These are phyloP conservation scores for Choristoneura fumiferana DNA, from an alignment of 1,140 invertebrate genomes.

Conservation along the genomic window DNA sequence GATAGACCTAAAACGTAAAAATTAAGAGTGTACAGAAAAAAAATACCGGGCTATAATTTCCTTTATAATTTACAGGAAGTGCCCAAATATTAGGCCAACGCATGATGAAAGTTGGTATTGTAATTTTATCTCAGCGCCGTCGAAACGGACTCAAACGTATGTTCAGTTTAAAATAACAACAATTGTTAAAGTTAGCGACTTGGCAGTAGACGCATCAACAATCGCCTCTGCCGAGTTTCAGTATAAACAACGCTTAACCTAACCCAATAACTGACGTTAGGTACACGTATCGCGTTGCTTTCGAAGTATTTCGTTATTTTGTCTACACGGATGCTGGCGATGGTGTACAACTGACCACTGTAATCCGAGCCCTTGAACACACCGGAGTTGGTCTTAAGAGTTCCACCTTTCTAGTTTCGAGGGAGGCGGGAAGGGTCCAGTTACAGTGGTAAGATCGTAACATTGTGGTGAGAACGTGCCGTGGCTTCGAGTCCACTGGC, in stretches of 20 bases:
- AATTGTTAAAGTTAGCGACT: constrained; percentile 48
- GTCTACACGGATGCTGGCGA: constrained; percentile 74
- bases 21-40: too few species aligned
- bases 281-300: constrained; percentile 63
- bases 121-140: constrained; percentile 2
- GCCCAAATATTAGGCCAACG: too few species aligned
- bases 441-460: constrained; percentile 48
- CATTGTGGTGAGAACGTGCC: constrained; percentile 76
- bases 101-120: neutral
- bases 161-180: constrained; percentile 29
- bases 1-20: too few species aligned
- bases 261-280: constrained; percentile 70
- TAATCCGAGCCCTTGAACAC: constrained; percentile 33
- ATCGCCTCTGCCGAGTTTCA: constrained; percentile 51
- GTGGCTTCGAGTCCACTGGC: constrained; percentile 69
- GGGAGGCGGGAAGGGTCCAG: constrained; percentile 33
- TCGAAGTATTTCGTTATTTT: constrained; percentile 76
- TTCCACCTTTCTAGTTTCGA: constrained; percentile 16
- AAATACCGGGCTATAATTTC: too few species aligned
- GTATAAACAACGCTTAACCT: constrained; percentile 73
- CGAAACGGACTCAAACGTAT: constrained; percentile 13
- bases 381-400: constrained; percentile 22
- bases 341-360: constrained; percentile 53
- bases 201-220: constrained; percentile 70
- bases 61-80: too few species aligned